Evolutionary conservation across 2,888 invertebrate species (phyloP).

Genomic region (Drosophila prostipennis): DNA sequence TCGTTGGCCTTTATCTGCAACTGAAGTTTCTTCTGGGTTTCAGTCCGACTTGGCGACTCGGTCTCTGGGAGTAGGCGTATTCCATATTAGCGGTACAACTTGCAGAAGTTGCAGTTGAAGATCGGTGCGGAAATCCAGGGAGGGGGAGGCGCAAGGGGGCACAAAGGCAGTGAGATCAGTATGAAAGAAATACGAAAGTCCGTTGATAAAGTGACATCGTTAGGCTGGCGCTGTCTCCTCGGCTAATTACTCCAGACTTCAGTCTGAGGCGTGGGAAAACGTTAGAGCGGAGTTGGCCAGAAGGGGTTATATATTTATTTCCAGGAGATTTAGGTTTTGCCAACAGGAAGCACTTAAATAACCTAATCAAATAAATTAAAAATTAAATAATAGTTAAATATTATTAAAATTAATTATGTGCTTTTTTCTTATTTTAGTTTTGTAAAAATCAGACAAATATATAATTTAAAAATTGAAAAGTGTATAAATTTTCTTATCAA

Average conservation of each 20-base stretch:
- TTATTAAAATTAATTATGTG: neutral
- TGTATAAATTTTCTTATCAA: no score
- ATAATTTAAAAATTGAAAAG: no score
- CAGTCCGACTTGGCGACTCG: constrained; percentile 34
- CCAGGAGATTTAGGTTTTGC: no score
- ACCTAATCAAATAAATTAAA: neutral
- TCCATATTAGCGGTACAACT: constrained; percentile 84
- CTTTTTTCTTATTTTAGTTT: no score
- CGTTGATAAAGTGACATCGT: constrained; percentile 81
- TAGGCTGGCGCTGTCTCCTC: constrained; percentile 78
- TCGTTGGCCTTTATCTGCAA: constrained; percentile 68
- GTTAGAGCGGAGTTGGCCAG: constrained; percentile 32
- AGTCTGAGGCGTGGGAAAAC: constrained; percentile 72
- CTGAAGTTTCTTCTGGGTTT: constrained; percentile 46
- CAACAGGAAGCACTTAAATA: neutral
- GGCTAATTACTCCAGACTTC: constrained; percentile 70
- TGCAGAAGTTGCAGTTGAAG: constrained; percentile 62
- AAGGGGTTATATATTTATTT: neutral
- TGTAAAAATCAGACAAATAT: no score
- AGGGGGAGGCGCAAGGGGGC: neutral
- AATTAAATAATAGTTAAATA: no score
- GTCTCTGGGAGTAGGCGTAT: constrained; percentile 82
- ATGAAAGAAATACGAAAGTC: constrained; percentile 64
- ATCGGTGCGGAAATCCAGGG: neutral
- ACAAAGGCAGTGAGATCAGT: constrained; percentile 21